Percentiles rank a stretch among this genome's conserved stretches.
These are phyloP conservation scores for Tetrapedia diversipes DNA, from an alignment of 2,888 invertebrate genomes.

Conservation along the genomic window DNA sequence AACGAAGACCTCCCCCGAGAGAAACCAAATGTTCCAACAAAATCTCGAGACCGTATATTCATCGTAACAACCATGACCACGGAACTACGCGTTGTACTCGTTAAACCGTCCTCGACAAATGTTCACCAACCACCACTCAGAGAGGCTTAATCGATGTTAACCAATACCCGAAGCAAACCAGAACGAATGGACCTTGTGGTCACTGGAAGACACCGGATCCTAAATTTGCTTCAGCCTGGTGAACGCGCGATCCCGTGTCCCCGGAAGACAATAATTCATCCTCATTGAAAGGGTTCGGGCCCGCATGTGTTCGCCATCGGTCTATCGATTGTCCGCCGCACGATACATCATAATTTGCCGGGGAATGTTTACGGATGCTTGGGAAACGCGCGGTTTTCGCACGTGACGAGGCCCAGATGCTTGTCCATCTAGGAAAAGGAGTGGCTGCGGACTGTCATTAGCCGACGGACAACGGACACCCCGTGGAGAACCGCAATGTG, in stretches of 20 bases:
- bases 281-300: slow-evolving; percentile 67
- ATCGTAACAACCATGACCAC: not conserved
- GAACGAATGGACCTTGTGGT: slow-evolving; percentile 50
- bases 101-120: not conserved
- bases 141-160: slow-evolving; percentile 10
- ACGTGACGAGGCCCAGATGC: slow-evolving; percentile 76
- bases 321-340: slow-evolving; percentile 46
- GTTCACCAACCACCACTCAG: not conserved
- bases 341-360: slow-evolving; percentile 68
- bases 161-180: slow-evolving; percentile 5
- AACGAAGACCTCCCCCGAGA: too few species aligned
- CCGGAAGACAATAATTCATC: slow-evolving; percentile 69
- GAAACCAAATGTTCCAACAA: too few species aligned
- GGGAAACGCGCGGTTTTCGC: slow-evolving; percentile 75
- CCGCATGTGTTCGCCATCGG: slow-evolving; percentile 73
- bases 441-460: slow-evolving; percentile 76
- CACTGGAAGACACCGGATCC: slow-evolving; percentile 27
- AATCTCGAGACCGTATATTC: not conserved
- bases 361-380: slow-evolving; percentile 70
- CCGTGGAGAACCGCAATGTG: slow-evolving; percentile 72
- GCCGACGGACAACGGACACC: slow-evolving; percentile 73
- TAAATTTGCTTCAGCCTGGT: slow-evolving; percentile 23
- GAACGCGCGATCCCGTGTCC: slow-evolving; percentile 59
- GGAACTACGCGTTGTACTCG: not conserved
- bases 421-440: slow-evolving; percentile 59